phyloP scores from a whole-genome alignment of 2,113 vertebrate genomes.

The Salminus brasiliensis region DNA sequence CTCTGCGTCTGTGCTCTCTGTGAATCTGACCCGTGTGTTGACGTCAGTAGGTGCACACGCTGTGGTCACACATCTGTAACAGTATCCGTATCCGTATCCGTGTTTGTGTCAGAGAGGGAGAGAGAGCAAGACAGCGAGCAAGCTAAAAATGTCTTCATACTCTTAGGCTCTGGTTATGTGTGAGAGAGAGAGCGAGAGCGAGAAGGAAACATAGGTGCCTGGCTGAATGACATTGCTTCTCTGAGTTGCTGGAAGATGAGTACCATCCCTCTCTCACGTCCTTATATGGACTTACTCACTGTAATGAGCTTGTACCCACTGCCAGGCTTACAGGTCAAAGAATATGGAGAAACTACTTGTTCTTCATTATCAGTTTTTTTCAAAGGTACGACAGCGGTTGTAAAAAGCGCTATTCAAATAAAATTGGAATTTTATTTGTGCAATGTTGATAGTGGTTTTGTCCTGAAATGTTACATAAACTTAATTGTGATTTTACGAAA shows the following conservation, averaged over 20 bases:
- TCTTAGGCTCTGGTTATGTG: conserved; percentile 14
- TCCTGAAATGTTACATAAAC: too few species aligned
- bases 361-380: too few species aligned
- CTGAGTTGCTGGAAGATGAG: conserved; percentile 45
- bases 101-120: too few species aligned
- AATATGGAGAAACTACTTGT: too few species aligned
- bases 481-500: not conserved
- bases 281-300: conserved; percentile 54
- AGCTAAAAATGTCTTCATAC: conserved; percentile 50
- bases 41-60: conserved; percentile 51
- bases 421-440: too few species aligned
- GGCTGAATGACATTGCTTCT: conserved; percentile 51
- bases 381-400: too few species aligned
- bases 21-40: conserved; percentile 56
- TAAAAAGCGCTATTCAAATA: too few species aligned
- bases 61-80: conserved; percentile 58
- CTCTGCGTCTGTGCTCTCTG: conserved; percentile 17
- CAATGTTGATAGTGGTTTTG: too few species aligned
- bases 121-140: too few species aligned
- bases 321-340: conserved; percentile 19
- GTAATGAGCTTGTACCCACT: conserved; percentile 26
- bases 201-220: not conserved
- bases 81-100: conserved; percentile 36
- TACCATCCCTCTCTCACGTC: conserved; percentile 44
- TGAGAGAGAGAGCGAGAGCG: conserved; percentile 14